Conservation (phyloP, 2,113 vertebrate species). For the Bubo bubo region DNA sequence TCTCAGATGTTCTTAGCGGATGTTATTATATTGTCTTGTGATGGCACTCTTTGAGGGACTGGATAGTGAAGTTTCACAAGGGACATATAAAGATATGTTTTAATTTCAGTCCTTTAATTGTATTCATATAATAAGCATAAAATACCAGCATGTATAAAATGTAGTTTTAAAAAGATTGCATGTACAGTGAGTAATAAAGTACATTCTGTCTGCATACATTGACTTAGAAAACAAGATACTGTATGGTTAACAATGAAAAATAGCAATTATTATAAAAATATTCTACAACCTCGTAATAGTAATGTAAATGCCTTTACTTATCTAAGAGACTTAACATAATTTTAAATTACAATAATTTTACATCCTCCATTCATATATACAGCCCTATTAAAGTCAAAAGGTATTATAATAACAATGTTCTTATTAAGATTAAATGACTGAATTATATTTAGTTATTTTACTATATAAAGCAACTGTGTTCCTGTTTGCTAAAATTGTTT, state of each 20-base stretch:
- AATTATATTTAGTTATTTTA: conserved; percentile 69
- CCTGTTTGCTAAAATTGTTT: conserved; percentile 57
- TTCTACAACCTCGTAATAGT: conserved; percentile 67
- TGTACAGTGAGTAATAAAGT: conserved; percentile 44
- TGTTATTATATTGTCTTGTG: neutral
- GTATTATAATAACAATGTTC: conserved; percentile 67
- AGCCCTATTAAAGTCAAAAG: conserved; percentile 71
- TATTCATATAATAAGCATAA: conserved; percentile 60
- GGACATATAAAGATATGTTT: conserved; percentile 28
- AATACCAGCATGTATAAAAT: conserved; percentile 60
- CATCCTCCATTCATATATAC: conserved; percentile 62
- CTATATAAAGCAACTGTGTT: conserved; percentile 49
- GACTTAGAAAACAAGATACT: conserved; percentile 75
- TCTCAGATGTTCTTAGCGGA: conserved; percentile 20
- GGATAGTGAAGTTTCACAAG: conserved; percentile 31
- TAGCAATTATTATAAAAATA: conserved; percentile 77
- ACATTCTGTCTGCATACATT: conserved; percentile 57
- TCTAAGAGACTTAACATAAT: conserved; percentile 72
- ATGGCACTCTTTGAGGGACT: neutral
- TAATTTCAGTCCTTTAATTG: conserved; percentile 59
- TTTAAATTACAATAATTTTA: conserved; percentile 76
- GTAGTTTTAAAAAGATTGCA: conserved; percentile 60
- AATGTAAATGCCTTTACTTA: conserved; percentile 71
- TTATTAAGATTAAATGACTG: conserved; percentile 75
- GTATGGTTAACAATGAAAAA: conserved; percentile 75